phyloP scores from a whole-genome alignment of 2,888 invertebrate species.

The Ethmia dodecea region DNA sequence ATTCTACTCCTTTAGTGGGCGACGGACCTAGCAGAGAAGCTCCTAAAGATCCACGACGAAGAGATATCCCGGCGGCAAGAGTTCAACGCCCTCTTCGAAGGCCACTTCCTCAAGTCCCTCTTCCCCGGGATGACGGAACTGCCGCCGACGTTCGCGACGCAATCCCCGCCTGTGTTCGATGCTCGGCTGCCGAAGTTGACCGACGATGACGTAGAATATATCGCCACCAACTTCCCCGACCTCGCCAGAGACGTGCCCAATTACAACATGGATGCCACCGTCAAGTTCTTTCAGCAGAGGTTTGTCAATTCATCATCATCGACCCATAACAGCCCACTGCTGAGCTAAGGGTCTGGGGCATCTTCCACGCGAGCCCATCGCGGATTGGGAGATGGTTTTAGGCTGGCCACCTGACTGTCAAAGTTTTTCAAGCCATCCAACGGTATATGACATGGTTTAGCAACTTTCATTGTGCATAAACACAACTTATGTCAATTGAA shows the following conservation, averaged over 20 bases:
- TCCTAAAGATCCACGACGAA: slow-evolving; percentile 88
- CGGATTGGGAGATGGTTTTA: too few species aligned
- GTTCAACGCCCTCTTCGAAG: slow-evolving; percentile 87
- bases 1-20: too few species aligned
- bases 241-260: slow-evolving; percentile 80
- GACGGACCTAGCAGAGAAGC: slow-evolving; percentile 86
- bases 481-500: too few species aligned
- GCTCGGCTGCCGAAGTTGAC: slow-evolving; percentile 81
- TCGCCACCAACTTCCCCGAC: slow-evolving; percentile 82
- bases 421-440: too few species aligned
- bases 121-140: slow-evolving; percentile 95
- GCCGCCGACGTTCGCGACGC: slow-evolving; percentile 89
- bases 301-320: too few species aligned
- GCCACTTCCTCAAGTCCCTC: slow-evolving; percentile 89
- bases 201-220: slow-evolving; percentile 78
- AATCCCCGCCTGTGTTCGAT: slow-evolving; percentile 87
- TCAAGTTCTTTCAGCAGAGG: slow-evolving; percentile 84
- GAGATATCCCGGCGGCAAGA: slow-evolving; percentile 88
- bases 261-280: slow-evolving; percentile 83
- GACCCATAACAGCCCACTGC: too few species aligned
- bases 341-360: too few species aligned
- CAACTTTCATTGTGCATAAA: too few species aligned
- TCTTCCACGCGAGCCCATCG: too few species aligned
- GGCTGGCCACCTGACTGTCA: too few species aligned
- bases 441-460: too few species aligned